Conservation (phyloP, 2,888 invertebrate genomes). For the Agrilus mali region DNA sequence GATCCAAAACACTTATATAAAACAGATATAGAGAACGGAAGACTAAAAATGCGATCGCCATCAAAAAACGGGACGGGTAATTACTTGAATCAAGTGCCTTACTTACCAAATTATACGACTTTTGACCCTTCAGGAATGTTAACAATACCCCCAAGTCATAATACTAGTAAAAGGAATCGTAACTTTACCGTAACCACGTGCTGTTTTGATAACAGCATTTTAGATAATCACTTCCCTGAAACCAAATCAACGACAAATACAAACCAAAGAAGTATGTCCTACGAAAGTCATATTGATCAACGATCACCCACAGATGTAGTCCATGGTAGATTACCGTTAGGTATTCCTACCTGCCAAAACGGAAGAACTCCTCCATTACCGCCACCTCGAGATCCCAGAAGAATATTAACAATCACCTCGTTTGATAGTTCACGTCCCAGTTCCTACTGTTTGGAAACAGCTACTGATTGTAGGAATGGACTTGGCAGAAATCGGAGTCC, state of each 20-base stretch:
- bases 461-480: slow-evolving; percentile 7
- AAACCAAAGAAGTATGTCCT: background rate
- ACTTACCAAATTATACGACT: background rate
- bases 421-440: slow-evolving; percentile 35
- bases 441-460: slow-evolving; percentile 38
- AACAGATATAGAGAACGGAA: slow-evolving; percentile 25
- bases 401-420: slow-evolving; percentile 37
- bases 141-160: slow-evolving; percentile 32
- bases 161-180: slow-evolving; percentile 6
- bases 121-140: slow-evolving; percentile 26
- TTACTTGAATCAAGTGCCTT: slow-evolving; percentile 2
- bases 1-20: slow-evolving; percentile 31
- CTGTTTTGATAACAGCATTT: no score
- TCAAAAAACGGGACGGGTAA: slow-evolving; percentile 6
- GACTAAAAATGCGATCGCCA: background rate
- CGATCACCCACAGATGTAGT: no score
- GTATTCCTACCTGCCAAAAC: background rate
- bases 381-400: slow-evolving; percentile 64
- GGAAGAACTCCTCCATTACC: slow-evolving; percentile 51
- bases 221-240: no score
- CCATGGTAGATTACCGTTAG: no score
- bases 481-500: no score
- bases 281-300: background rate
- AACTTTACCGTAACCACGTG: no score
- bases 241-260: no score